Conservation (phyloP, 2,113 vertebrate species). For the Melanerpes formicivorus region DNA sequence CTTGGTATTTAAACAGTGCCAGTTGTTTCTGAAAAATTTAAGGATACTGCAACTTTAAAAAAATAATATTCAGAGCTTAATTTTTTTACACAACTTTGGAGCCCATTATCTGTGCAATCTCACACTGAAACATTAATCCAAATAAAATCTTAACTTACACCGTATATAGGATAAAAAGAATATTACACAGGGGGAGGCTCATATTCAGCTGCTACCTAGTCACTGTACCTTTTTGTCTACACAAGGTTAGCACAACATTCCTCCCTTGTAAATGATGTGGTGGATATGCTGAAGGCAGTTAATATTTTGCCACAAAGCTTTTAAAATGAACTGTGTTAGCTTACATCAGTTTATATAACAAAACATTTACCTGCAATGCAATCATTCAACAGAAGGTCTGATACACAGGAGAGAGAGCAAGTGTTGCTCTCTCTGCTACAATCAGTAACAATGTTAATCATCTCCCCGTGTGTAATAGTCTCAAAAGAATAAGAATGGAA, state of each 20-base stretch:
- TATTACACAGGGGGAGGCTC: slow-evolving; percentile 81
- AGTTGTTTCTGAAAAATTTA: slow-evolving; percentile 1
- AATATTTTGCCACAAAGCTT: slow-evolving; percentile 21
- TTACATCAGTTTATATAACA: background rate
- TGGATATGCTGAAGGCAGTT: background rate
- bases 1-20: background rate
- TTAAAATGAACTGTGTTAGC: background rate
- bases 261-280: slow-evolving; percentile 25
- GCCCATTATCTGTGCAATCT: slow-evolving; percentile 37
- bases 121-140: slow-evolving; percentile 32
- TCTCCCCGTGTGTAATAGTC: slow-evolving; percentile 83
- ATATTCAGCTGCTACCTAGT: slow-evolving; percentile 10
- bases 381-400: background rate
- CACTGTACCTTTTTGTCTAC: slow-evolving; percentile 1
- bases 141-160: slow-evolving; percentile 56
- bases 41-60: slow-evolving; percentile 81
- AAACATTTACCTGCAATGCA: slow-evolving; percentile 22
- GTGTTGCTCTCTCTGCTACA: slow-evolving; percentile 14
- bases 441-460: slow-evolving; percentile 37
- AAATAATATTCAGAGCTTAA: slow-evolving; percentile 41
- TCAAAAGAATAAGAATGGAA: slow-evolving; percentile 77
- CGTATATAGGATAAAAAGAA: slow-evolving; percentile 83
- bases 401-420: background rate
- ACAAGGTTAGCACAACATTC: background rate
- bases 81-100: slow-evolving; percentile 48